Evolutionary conservation across 2,113 vertebrate species (phyloP).

Genomic region (Datnioides undecimradiatus): DNA sequence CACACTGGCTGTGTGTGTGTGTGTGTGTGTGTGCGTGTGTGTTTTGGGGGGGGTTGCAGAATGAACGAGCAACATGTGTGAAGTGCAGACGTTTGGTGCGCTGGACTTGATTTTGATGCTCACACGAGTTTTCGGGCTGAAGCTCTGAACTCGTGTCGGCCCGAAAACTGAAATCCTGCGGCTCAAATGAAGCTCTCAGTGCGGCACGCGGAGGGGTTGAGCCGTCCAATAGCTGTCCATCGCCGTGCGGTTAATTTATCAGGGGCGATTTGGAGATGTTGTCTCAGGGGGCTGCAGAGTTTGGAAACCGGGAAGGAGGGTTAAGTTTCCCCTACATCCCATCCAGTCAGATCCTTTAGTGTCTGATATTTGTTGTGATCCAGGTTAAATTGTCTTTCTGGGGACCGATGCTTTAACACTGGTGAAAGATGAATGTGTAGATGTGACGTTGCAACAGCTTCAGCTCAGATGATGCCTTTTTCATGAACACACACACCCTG

Average conservation of each 20-base stretch:
- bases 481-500: neutral
- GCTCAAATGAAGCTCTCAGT: constrained; percentile 42
- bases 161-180: neutral
- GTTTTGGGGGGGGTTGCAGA: neutral
- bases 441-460: neutral
- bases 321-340: constrained; percentile 14
- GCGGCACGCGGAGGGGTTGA: constrained; percentile 48
- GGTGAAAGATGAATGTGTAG: neutral
- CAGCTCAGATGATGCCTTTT: neutral
- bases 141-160: neutral
- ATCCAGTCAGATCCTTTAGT: constrained; percentile 17
- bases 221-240: constrained; percentile 43
- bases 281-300: constrained; percentile 30
- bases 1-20: constrained; percentile 20
- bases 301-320: neutral
- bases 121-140: neutral
- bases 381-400: constrained; percentile 13
- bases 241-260: constrained; percentile 35
- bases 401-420: neutral
- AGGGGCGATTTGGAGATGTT: constrained; percentile 51
- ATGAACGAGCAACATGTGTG: neutral
- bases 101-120: neutral
- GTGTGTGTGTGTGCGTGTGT: neutral
- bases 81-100: neutral
- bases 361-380: constrained; percentile 23